These are phyloP conservation scores for Orthonyx spaldingii DNA, from an alignment of 2,113 vertebrate species.

Conservation along the genomic window DNA sequence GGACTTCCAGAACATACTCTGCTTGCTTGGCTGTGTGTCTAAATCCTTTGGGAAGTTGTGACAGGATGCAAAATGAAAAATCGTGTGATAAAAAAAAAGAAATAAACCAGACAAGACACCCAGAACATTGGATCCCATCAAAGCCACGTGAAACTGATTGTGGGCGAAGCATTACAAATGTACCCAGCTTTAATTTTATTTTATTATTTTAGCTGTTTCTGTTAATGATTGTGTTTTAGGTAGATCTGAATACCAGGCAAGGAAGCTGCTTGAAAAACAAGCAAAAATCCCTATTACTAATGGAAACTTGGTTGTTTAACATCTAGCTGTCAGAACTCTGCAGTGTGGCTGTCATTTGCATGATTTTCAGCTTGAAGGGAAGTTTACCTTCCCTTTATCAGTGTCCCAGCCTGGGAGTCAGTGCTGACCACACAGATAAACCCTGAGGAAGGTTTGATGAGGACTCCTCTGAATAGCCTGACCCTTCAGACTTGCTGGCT, in stretches of 20 bases:
- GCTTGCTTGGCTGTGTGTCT: neutral
- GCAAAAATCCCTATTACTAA: rapidly evolving
- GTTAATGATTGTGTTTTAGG: neutral
- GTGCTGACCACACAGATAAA: neutral
- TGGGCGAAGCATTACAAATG: neutral
- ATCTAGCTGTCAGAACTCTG: neutral
- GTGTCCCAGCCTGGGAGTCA: neutral
- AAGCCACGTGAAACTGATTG: neutral
- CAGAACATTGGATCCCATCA: neutral
- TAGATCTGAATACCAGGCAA: neutral
- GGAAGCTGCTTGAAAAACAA: neutral
- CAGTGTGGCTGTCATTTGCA: neutral
- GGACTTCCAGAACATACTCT: neutral
- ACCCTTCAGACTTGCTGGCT: neutral
- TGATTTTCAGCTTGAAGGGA: neutral
- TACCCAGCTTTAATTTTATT: neutral
- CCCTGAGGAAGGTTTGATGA: neutral
- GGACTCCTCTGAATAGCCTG: neutral
- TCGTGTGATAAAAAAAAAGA: neutral
- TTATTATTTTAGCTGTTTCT: neutral
- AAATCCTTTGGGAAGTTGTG: neutral
- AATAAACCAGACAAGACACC: neutral
- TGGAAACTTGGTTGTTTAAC: neutral
- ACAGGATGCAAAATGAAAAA: neutral
- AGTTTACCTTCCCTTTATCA: neutral